Evolutionary conservation across 1,140 invertebrate genomes (phyloP), one percentile per base, ranked within the genome.

Genomic region (Metopolophium dirhodum): DNA sequence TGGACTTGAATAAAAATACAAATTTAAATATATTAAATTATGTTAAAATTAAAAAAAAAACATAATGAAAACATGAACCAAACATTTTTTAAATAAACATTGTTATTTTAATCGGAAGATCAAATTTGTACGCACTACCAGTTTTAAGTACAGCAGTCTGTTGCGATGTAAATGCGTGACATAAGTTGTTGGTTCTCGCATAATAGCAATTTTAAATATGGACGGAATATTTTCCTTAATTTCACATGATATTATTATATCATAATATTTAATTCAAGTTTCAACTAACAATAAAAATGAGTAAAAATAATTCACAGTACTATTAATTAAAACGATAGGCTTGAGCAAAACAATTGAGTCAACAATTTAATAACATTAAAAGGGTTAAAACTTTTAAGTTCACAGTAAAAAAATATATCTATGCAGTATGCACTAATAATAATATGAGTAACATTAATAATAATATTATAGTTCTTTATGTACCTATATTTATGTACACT

Each of bases 331-430:
- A 93, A 93, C 26, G 20, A 93, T 86, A 51, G 14, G 30, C 45
- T 93, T 93, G 91, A 93, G 91, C 91, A 93, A 85, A 91, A 91
- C 47, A 82, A 83, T 82, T 91, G 41, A 91, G 68, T 47, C 20
- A 91, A 91, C 9, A 61, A 37, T 77, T n/a, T 26, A 89, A 89
- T 41, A 41, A n/a, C 22, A 41, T 89, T 2, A 91, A 77, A 91
- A 77, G 35, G 23, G 88, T 54, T 54, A 54, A 57, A 86, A 35
- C 88, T 83, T 86, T 22, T 18, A 61, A 90, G 54, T 90, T 77
- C 14, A 37, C 47, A 57, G 41, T 41, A 61, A 90, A 89, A 61
- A 90, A 57, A 57, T 41, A 57, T 57, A 90, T 37, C 2, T 57
- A 41, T 37, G 26, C 54, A n/a, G 20, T 83, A 83, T 37, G 26